Percentiles rank a stretch among this genome's conserved stretches.
phyloP scores from a whole-genome alignment of 2,113 vertebrate genomes.

The Astur gentilis region DNA sequence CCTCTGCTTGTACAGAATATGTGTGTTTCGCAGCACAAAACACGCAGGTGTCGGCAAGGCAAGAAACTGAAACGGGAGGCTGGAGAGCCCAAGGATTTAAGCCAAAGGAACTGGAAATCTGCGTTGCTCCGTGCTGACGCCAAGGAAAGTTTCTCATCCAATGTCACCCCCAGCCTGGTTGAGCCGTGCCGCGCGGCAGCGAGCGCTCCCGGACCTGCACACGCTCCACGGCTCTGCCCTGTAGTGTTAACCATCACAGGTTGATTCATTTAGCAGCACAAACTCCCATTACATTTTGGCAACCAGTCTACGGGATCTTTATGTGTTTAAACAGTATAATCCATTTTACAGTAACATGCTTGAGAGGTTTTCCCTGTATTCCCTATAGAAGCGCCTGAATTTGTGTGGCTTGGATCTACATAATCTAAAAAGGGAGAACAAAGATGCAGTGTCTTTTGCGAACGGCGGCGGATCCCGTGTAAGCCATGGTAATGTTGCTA shows the following conservation, averaged over 20 bases:
- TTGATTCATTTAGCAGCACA: slow-evolving; percentile 15
- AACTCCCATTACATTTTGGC: slow-evolving; percentile 7
- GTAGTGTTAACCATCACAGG: background rate
- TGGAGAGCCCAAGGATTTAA: background rate
- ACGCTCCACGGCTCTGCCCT: background rate
- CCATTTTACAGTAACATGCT: background rate
- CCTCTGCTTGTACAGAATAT: accelerated
- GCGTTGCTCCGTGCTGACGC: background rate
- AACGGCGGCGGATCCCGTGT: accelerated
- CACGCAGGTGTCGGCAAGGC: background rate
- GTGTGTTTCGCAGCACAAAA: accelerated
- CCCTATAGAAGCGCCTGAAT: background rate
- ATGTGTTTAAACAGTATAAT: background rate
- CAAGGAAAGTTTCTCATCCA: background rate
- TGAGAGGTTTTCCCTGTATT: background rate
- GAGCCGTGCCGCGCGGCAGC: background rate
- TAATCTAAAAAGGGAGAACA: background rate
- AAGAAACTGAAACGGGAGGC: accelerated
- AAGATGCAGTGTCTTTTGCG: background rate
- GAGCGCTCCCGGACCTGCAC: accelerated
- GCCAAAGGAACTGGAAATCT: background rate
- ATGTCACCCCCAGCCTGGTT: accelerated
- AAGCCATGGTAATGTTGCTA: background rate
- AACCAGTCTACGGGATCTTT: background rate
- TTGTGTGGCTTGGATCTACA: background rate